Evolutionary conservation across 2,888 invertebrate genomes (phyloP).

Genomic region (Desoria tigrina): DNA sequence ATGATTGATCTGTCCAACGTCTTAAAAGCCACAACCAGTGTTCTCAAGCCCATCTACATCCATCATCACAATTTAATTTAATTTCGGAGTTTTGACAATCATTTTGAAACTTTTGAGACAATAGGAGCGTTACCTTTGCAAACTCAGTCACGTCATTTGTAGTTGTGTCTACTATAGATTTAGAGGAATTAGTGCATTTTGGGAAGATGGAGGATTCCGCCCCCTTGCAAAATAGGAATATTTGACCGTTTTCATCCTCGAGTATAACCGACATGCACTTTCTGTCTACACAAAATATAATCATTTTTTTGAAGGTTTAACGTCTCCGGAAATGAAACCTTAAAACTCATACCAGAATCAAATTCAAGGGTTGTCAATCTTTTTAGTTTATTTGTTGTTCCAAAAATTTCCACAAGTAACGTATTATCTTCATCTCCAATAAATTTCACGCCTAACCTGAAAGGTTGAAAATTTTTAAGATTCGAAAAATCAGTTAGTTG

Average conservation of each 20-base stretch:
- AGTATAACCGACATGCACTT: conserved; percentile 92
- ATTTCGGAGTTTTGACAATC: not conserved
- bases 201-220: conserved; percentile 76
- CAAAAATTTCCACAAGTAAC: conserved; percentile 58
- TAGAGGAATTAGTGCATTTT: conserved; percentile 58
- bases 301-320: not conserved
- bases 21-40: conserved; percentile 70
- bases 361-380: conserved; percentile 79
- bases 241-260: conserved; percentile 66
- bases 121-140: conserved; percentile 61
- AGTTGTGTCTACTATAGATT: conserved; percentile 57
- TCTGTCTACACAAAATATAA: conserved; percentile 62
- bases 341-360: conserved; percentile 64
- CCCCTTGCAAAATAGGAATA: conserved; percentile 72
- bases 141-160: conserved; percentile 60
- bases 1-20: conserved; percentile 67
- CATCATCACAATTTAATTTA: conserved; percentile 9
- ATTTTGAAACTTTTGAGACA: too few relatives aligned
- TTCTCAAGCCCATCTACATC: conserved; percentile 66
- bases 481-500: not conserved
- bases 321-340: not conserved
- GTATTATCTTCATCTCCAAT: conserved; percentile 57
- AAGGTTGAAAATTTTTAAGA: not conserved
- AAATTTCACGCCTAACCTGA: conserved; percentile 62
- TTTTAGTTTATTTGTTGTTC: conserved; percentile 61